Conservation (phyloP, 2,797 vertebrate genomes). For the Pseudochirops cupreus region DNA sequence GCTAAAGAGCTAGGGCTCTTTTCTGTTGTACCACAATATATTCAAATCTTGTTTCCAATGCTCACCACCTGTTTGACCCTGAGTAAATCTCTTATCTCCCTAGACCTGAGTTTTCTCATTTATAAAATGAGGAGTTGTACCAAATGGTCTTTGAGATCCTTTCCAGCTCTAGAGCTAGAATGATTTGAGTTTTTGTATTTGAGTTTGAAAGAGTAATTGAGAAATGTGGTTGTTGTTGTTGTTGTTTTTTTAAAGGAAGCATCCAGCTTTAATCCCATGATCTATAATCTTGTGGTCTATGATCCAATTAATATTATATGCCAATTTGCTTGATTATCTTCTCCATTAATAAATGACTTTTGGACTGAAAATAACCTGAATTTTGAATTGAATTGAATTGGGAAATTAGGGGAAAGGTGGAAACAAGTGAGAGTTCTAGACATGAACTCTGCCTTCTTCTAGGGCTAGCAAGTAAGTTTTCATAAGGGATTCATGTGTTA, state of each 20-base stretch:
- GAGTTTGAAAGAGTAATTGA: not conserved
- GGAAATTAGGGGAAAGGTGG: not conserved
- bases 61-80: not conserved
- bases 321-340: not conserved
- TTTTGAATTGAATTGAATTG: not conserved
- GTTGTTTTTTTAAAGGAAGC: not conserved
- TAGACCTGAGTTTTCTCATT: not conserved
- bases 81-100: not conserved
- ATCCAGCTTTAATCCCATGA: not conserved
- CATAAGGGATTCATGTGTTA: not conserved
- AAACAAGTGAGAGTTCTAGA: not conserved
- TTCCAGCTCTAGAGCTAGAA: not conserved
- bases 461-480: not conserved
- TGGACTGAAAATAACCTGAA: no score
- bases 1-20: not conserved
- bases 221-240: not conserved
- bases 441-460: not conserved
- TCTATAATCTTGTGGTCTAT: not conserved
- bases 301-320: not conserved
- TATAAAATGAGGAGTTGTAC: not conserved
- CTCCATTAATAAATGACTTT: not conserved
- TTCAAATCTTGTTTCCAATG: not conserved
- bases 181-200: not conserved
- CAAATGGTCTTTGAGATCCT: not conserved
- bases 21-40: no score